Evolutionary conservation across 2,113 vertebrate species (phyloP).

Genomic region (Phasianus colchicus): DNA sequence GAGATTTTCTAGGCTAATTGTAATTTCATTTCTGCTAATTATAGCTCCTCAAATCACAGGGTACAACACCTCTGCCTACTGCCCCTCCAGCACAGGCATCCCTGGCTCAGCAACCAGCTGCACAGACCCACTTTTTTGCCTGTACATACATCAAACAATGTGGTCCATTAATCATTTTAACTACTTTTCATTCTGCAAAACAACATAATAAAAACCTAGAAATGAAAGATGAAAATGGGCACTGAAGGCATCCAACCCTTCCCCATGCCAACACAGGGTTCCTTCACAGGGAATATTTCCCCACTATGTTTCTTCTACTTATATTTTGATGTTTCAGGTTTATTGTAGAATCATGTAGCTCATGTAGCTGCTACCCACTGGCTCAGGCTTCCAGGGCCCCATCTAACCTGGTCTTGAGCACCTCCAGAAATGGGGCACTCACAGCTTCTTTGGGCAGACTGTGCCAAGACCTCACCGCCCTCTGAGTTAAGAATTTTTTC

Average conservation of each 20-base stretch:
- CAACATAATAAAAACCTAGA: constrained; percentile 49
- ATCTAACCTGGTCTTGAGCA: too few species aligned
- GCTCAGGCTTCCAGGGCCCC: too few species aligned
- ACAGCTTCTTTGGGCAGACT: too few species aligned
- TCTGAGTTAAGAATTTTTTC: too few species aligned
- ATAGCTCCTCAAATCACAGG: neutral
- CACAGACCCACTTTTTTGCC: neutral
- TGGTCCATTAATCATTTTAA: constrained; percentile 48
- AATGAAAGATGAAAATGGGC: constrained; percentile 34
- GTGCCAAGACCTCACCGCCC: too few species aligned
- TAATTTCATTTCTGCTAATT: neutral
- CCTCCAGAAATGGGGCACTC: too few species aligned
- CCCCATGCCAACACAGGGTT: fast-evolving
- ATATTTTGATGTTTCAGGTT: neutral
- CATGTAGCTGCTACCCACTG: too few species aligned
- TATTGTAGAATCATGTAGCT: too few species aligned
- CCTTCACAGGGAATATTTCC: constrained; percentile 7
- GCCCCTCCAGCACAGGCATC: neutral
- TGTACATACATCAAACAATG: neutral
- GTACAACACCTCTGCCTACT: neutral
- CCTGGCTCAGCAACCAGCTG: neutral
- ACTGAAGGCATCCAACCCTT: neutral
- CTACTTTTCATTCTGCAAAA: constrained; percentile 42
- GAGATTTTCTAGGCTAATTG: constrained; percentile 20
- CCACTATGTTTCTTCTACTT: constrained; percentile 43